These are phyloP conservation scores for Hoplodrina ambigua DNA, from an alignment of 2,888 invertebrate species.

Conservation along the genomic window DNA sequence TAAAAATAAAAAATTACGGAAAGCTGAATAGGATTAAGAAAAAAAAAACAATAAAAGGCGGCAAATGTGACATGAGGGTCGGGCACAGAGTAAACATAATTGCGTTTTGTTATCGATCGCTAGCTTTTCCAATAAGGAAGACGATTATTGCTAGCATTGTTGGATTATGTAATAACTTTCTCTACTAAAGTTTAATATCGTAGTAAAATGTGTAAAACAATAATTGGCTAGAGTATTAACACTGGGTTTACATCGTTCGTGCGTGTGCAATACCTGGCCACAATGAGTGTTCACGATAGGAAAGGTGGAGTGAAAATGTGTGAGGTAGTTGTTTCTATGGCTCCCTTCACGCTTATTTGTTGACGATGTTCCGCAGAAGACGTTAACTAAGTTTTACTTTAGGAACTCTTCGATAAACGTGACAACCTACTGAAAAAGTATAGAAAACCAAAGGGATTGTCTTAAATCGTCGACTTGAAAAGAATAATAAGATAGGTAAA, in stretches of 20 bases:
- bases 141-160: conserved; percentile 12
- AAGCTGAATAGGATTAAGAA: neutral
- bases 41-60: conserved; percentile 3
- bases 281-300: conserved; percentile 12
- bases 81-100: conserved; percentile 19
- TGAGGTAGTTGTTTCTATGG: neutral
- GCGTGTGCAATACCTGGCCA: neutral
- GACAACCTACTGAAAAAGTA: too few species aligned
- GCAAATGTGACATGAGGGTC: conserved; percentile 36
- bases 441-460: too few species aligned
- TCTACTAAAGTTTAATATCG: conserved; percentile 38
- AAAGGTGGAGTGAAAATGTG: conserved; percentile 32
- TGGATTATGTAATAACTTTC: conserved; percentile 46
- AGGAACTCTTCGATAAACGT: too few species aligned
- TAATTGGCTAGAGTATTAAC: conserved; percentile 24
- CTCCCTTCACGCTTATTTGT: neutral
- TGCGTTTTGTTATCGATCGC: conserved; percentile 38
- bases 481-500: too few species aligned
- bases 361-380: neutral
- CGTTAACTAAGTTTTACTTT: neutral
- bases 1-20: neutral
- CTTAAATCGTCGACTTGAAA: too few species aligned
- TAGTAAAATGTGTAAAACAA: conserved; percentile 42
- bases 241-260: conserved; percentile 9
- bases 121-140: conserved; percentile 50